Percentiles rank a stretch among this genome's conserved stretches.
phyloP scores from a whole-genome alignment of 35 echinoderm and acorn worm species.

The Stichopus chloronotus region DNA sequence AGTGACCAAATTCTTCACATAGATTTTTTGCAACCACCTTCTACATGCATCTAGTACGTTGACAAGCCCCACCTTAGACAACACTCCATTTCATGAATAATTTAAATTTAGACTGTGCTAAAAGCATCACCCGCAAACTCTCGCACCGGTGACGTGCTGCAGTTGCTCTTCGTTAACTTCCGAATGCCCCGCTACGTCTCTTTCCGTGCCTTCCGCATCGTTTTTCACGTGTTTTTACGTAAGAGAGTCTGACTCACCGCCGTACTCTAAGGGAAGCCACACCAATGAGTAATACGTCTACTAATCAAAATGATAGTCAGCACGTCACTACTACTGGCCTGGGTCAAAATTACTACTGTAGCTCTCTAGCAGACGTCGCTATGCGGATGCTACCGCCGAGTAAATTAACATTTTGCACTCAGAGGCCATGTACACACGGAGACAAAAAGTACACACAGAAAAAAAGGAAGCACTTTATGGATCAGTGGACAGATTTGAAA shows the following conservation, averaged over 20 bases:
- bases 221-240: background rate
- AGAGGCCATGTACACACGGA: too few species aligned
- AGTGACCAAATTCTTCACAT: too few species aligned
- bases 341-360: background rate
- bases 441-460: too few species aligned
- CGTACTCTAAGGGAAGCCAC: background rate
- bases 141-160: background rate
- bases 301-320: background rate
- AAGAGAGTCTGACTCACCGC: background rate
- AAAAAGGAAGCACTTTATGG: too few species aligned
- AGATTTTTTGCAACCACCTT: background rate
- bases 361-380: background rate
- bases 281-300: background rate
- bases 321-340: background rate
- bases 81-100: background rate
- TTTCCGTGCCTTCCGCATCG: too few species aligned
- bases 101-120: background rate
- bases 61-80: background rate
- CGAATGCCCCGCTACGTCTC: background rate
- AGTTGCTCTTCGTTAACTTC: background rate
- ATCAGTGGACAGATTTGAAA: too few species aligned
- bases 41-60: background rate
- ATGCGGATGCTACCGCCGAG: background rate
- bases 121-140: background rate
- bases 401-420: background rate